Conservation (phyloP, 2,113 vertebrate species). For the Sebastes schlegelii region DNA sequence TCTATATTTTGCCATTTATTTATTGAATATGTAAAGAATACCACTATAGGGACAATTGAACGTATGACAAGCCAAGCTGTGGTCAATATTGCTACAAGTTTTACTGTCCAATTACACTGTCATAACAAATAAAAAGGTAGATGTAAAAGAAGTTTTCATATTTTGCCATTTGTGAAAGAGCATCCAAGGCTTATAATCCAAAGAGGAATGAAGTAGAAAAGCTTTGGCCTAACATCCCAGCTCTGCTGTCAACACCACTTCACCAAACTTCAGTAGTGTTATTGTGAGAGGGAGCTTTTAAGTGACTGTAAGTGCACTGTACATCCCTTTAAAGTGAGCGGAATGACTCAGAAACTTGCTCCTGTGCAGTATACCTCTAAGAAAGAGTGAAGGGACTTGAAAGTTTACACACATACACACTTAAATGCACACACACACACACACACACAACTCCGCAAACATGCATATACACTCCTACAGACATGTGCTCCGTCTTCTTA, state of each 20-base stretch:
- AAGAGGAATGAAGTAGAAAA: slow-evolving; percentile 34
- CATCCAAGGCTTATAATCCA: slow-evolving; percentile 28
- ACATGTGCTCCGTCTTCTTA: slow-evolving; percentile 77
- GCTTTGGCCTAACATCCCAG: slow-evolving; percentile 9
- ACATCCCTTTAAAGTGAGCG: slow-evolving; percentile 38
- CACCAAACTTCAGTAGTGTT: slow-evolving; percentile 38
- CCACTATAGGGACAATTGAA: background rate
- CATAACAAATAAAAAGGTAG: slow-evolving; percentile 14
- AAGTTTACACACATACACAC: slow-evolving; percentile 40
- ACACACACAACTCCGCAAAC: slow-evolving; percentile 52
- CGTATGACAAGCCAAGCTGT: background rate
- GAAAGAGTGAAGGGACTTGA: slow-evolving; percentile 33
- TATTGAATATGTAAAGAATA: background rate
- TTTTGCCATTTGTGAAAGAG: slow-evolving; percentile 16
- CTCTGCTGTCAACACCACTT: slow-evolving; percentile 62
- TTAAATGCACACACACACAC: slow-evolving; percentile 41
- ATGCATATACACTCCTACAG: slow-evolving; percentile 50
- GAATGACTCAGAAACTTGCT: slow-evolving; percentile 47
- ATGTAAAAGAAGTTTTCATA: background rate
- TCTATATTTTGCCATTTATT: background rate
- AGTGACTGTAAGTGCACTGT: slow-evolving; percentile 48
- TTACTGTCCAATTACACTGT: background rate
- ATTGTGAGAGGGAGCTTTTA: slow-evolving; percentile 52
- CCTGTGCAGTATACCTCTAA: slow-evolving; percentile 46
- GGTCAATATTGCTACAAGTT: background rate